Conservation (phyloP, 2,888 invertebrate genomes). For the Tenthredo mesomela region DNA sequence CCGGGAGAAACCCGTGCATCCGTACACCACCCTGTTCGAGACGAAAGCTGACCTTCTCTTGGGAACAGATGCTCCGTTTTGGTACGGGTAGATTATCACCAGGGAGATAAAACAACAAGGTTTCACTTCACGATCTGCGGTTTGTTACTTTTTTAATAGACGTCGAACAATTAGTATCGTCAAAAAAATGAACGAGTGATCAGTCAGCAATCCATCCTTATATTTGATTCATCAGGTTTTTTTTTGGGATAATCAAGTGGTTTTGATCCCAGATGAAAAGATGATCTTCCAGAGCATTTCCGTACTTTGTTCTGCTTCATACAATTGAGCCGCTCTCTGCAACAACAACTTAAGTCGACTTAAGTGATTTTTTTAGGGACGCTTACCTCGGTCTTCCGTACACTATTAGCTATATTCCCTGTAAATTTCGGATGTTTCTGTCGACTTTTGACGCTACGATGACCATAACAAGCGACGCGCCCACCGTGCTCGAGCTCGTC, state of each 20-base stretch:
- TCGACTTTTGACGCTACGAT: too few relatives aligned
- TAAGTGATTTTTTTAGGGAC: too few relatives aligned
- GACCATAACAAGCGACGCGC: too few relatives aligned
- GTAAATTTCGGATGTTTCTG: too few relatives aligned
- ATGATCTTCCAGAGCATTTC: not conserved
- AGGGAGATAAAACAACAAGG: slow-evolving; percentile 2
- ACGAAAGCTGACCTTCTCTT: slow-evolving; percentile 25
- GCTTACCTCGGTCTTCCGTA: too few relatives aligned
- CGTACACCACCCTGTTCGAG: not conserved
- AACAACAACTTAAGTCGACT: too few relatives aligned
- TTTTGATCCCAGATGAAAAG: not conserved
- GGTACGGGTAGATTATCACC: not conserved
- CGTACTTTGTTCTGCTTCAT: not conserved
- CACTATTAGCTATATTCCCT: too few relatives aligned
- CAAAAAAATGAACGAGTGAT: not conserved
- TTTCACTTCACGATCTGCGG: not conserved
- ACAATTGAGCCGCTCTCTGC: too few relatives aligned
- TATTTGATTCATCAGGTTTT: too few relatives aligned
- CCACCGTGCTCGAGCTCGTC: too few relatives aligned
- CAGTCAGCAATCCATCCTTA: not conserved
- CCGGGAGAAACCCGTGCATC: slow-evolving; percentile 33
- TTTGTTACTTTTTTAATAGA: not conserved
- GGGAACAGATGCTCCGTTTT: not conserved
- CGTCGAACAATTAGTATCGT: not conserved
- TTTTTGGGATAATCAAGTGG: not conserved